These are phyloP conservation scores for Grammomys dolichurus DNA, from an alignment of 2,113 vertebrate genomes.

Conservation along the genomic window DNA sequence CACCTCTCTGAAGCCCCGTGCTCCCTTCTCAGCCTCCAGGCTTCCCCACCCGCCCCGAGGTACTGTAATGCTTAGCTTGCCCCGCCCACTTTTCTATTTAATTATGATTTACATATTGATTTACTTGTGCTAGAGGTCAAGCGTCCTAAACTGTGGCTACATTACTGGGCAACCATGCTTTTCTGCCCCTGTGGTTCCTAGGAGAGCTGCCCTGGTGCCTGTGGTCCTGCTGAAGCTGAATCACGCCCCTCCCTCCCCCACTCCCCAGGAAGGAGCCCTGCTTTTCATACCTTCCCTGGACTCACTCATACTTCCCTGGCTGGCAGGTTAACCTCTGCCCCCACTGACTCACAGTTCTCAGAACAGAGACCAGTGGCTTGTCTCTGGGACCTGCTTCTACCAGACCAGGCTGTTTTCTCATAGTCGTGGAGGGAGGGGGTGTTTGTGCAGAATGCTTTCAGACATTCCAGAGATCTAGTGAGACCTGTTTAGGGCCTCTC, in stretches of 20 bases:
- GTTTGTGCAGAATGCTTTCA: neutral
- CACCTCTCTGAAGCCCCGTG: fast-evolving
- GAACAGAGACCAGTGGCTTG: neutral
- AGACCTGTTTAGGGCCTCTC: constrained; percentile 67
- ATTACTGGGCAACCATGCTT: neutral
- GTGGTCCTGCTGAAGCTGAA: neutral
- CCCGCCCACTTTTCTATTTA: neutral
- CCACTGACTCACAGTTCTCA: neutral
- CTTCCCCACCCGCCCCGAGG: neutral
- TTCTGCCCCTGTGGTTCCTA: neutral
- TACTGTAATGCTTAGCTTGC: neutral
- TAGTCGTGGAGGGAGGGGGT: constrained; percentile 27
- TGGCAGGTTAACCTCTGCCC: constrained; percentile 42
- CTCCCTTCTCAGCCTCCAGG: neutral
- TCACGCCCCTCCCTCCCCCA: fast-evolving
- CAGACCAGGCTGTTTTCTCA: constrained; percentile 29
- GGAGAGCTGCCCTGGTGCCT: neutral
- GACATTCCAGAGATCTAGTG: constrained; percentile 61
- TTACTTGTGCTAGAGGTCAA: neutral
- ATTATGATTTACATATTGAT: constrained; percentile 16
- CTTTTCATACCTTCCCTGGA: neutral
- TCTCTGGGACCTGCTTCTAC: constrained; percentile 58
- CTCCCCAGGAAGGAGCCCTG: neutral
- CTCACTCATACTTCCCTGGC: neutral
- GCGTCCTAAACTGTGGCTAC: neutral